Percentiles rank a stretch among this genome's conserved stretches.
These are phyloP conservation scores for Aegotheles bennettii DNA, from an alignment of 2,113 vertebrate genomes.

Conservation along the genomic window DNA sequence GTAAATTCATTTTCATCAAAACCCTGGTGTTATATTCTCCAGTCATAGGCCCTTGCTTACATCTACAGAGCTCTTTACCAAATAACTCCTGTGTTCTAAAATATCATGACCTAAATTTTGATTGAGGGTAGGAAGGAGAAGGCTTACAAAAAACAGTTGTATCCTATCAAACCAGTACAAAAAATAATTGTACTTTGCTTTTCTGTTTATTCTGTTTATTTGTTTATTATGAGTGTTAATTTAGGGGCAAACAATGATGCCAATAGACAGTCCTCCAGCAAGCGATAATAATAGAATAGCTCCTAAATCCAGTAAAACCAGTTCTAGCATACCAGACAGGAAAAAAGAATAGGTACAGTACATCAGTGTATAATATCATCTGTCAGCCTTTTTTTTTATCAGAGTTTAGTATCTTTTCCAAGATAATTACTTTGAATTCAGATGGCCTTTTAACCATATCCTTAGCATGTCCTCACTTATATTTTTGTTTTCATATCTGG, in stretches of 20 bases:
- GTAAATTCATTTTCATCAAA: too few relatives aligned
- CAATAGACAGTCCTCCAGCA: fast-evolving
- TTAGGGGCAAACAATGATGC: background rate
- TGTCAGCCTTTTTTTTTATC: background rate
- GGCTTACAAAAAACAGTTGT: background rate
- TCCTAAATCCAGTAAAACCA: background rate
- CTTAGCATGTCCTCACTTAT: background rate
- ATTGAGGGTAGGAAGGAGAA: background rate
- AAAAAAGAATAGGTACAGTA: background rate
- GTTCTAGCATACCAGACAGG: background rate
- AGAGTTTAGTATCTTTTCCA: background rate
- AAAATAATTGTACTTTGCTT: background rate
- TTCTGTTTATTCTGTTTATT: background rate
- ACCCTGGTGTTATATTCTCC: background rate
- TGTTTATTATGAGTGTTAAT: background rate
- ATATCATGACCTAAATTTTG: background rate
- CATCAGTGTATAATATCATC: background rate
- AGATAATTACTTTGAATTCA: background rate
- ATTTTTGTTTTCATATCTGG: background rate
- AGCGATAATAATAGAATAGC: background rate
- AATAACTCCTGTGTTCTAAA: background rate
- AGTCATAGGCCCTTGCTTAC: background rate
- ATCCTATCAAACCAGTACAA: background rate
- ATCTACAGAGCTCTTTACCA: background rate
- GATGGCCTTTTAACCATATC: background rate